Percentiles rank a stretch among this genome's conserved stretches.
Evolutionary conservation across 2,113 vertebrate species (phyloP).

Genomic region (Telmatochromis brachygnathus): DNA sequence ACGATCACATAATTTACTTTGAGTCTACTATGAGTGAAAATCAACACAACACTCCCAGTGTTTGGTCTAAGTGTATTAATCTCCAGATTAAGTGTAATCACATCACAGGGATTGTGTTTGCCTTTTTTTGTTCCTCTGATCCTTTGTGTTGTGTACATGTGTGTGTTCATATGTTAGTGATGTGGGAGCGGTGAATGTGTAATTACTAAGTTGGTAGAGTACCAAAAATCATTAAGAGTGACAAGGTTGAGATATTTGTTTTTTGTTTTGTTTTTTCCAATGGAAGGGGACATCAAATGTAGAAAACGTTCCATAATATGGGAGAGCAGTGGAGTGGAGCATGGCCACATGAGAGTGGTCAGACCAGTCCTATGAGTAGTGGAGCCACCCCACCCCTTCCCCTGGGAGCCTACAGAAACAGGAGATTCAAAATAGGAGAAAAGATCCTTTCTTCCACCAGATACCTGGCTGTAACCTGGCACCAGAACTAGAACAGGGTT

Average conservation of each 20-base stretch:
- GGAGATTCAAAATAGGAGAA: conserved; percentile 69
- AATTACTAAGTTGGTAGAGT: neutral
- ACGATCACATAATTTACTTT: neutral
- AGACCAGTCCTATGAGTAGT: conserved; percentile 57
- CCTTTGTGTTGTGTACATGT: neutral
- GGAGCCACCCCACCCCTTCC: conserved; percentile 55
- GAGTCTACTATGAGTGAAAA: neutral
- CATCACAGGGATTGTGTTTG: neutral
- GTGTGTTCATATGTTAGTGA: neutral
- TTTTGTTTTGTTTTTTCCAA: conserved; percentile 7
- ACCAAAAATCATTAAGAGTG: conserved; percentile 1
- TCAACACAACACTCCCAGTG: neutral
- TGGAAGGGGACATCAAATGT: conserved; percentile 33
- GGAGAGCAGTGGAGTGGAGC: conserved; percentile 25
- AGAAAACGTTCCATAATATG: conserved; percentile 26
- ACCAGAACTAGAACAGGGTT: conserved; percentile 31
- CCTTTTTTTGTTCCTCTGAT: neutral
- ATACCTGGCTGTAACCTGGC: conserved; percentile 72
- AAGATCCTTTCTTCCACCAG: conserved; percentile 73
- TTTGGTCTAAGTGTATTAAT: neutral
- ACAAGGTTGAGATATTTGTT: neutral
- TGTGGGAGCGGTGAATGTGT: neutral
- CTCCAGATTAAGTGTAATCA: neutral
- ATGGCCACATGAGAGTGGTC: conserved; percentile 55
- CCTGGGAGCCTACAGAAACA: conserved; percentile 61